Conservation (phyloP, 2,113 vertebrate genomes). For the Oncorhynchus keta region DNA sequence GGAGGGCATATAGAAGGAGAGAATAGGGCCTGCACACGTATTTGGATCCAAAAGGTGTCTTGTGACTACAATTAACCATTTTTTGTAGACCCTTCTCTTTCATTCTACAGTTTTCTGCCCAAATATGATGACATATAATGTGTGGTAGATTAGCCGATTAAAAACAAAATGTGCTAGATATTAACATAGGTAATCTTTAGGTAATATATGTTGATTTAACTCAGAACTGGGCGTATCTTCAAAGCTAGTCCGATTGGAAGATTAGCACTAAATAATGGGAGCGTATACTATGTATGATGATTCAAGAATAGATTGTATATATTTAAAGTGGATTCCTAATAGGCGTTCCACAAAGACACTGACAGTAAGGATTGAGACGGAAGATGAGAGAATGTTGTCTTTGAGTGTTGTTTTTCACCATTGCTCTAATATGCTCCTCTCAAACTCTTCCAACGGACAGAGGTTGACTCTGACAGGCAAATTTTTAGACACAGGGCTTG, state of each 20-base stretch:
- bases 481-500: slow-evolving; percentile 46
- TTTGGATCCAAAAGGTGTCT: no score
- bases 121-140: no score
- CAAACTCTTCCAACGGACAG: slow-evolving; percentile 44
- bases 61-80: no score
- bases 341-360: slow-evolving; percentile 58
- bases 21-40: slow-evolving; percentile 31
- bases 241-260: no score
- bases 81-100: no score
- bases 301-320: slow-evolving; percentile 22
- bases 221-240: no score
- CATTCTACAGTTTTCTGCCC: no score
- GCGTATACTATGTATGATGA: slow-evolving; percentile 12
- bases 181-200: no score
- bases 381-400: slow-evolving; percentile 52
- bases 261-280: not conserved
- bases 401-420: slow-evolving; percentile 54
- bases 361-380: slow-evolving; percentile 60
- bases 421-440: slow-evolving; percentile 53
- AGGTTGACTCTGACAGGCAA: slow-evolving; percentile 46
- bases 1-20: slow-evolving; percentile 1
- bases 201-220: no score
- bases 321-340: slow-evolving; percentile 30
- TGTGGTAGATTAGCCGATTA: no score
- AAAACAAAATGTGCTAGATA: no score